Percentiles rank a stretch among this genome's conserved stretches.
Evolutionary conservation across 2,113 vertebrate species (phyloP).

Genomic region (Leptocoma aspasia): DNA sequence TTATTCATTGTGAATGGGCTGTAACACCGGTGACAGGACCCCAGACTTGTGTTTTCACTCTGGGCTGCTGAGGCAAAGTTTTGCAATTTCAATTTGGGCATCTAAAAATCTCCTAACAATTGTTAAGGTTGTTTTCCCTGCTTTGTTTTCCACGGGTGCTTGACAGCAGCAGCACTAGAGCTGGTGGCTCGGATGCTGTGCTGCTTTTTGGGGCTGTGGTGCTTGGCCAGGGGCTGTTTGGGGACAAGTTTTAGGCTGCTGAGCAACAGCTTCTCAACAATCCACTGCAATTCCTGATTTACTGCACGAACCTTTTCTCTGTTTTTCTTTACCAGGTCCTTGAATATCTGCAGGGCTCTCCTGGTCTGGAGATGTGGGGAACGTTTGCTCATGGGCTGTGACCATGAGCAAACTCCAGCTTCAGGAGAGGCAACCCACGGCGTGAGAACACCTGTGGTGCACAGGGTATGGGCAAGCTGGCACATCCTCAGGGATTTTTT

Average conservation of each 20-base stretch:
- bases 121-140: background rate
- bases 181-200: background rate
- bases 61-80: background rate
- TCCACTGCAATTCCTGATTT: background rate
- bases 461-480: background rate
- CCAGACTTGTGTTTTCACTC: background rate
- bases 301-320: background rate
- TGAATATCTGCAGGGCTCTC: background rate
- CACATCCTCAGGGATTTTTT: background rate
- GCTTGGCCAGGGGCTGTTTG: background rate
- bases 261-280: background rate
- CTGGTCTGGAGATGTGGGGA: too few relatives aligned
- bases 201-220: background rate
- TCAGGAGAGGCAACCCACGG: background rate
- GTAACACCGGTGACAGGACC: background rate
- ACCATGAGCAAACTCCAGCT: background rate
- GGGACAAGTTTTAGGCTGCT: background rate
- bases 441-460: background rate
- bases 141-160: constrained; percentile 27
- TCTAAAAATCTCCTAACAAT: constrained; percentile 5
- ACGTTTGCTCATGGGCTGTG: too few relatives aligned
- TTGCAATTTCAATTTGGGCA: background rate
- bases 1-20: background rate
- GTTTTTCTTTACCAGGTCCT: background rate
- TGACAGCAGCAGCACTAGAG: background rate